Evolutionary conservation across 2,888 invertebrate genomes (phyloP).

Genomic region (Drosophila recens): DNA sequence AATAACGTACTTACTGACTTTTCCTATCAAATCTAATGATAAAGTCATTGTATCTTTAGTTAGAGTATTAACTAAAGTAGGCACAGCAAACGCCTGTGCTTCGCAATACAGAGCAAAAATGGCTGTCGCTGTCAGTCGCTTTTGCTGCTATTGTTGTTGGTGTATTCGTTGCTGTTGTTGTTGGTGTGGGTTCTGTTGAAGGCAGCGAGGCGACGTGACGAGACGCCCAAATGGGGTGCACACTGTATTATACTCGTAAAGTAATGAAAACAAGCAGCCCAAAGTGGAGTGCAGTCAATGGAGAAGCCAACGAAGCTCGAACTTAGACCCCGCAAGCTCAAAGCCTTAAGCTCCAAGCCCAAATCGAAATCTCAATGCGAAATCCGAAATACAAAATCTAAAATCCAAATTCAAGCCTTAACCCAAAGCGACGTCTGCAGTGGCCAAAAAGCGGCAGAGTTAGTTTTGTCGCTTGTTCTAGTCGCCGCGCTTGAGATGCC

Average conservation of each 20-base stretch:
- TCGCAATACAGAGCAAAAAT: conserved; percentile 54
- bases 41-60: not conserved
- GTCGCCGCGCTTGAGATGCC: conserved; percentile 71
- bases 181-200: conserved; percentile 68
- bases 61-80: conserved; percentile 44
- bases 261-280: conserved; percentile 42
- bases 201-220: conserved; percentile 77
- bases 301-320: conserved; percentile 41
- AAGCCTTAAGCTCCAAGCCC: conserved; percentile 25
- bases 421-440: conserved; percentile 45
- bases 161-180: conserved; percentile 23
- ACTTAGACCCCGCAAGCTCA: conserved; percentile 2
- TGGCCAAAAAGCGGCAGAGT: conserved; percentile 54
- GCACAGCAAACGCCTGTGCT: conserved; percentile 58
- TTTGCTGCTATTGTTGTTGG: conserved; percentile 12
- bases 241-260: conserved; percentile 47
- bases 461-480: conserved; percentile 61
- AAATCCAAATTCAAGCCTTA: conserved; percentile 29
- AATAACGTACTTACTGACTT: no score
- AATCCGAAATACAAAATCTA: conserved; percentile 21
- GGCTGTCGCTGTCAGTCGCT: conserved; percentile 40
- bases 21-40: not conserved
- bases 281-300: conserved; percentile 28
- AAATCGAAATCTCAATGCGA: conserved; percentile 19
- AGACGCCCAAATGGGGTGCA: conserved; percentile 77